These are phyloP conservation scores for Peromyscus aztecus DNA, from an alignment of 2,797 vertebrate genomes.

Conservation along the genomic window DNA sequence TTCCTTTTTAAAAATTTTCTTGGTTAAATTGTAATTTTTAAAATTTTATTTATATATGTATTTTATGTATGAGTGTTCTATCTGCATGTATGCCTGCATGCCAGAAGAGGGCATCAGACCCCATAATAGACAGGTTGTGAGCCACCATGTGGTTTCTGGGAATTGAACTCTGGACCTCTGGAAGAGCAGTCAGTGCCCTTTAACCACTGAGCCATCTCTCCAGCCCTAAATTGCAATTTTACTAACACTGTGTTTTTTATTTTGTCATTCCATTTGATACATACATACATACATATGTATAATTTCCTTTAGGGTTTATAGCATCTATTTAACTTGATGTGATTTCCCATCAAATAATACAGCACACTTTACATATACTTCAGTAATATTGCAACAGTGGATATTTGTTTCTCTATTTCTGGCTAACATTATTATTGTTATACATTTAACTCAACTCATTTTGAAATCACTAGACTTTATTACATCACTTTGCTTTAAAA, in stretches of 20 bases:
- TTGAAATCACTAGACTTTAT: conserved; percentile 12
- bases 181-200: background rate
- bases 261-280: background rate
- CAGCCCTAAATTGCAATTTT: background rate
- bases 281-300: background rate
- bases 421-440: background rate
- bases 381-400: background rate
- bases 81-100: background rate
- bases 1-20: background rate
- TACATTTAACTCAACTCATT: conserved; percentile 15
- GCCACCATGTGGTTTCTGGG: background rate
- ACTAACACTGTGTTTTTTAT: background rate
- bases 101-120: background rate
- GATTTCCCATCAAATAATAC: background rate
- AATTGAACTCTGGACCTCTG: background rate
- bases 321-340: background rate
- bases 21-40: background rate
- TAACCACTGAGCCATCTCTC: background rate
- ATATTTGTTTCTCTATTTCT: background rate
- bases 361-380: background rate
- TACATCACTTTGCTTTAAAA: conserved; percentile 38
- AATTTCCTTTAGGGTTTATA: conserved; percentile 21
- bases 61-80: background rate
- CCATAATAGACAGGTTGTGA: background rate
- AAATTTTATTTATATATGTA: background rate